Percentiles rank a stretch among this genome's conserved stretches.
Conservation (phyloP, 2,113 vertebrate genomes). For the Crocuta crocuta region DNA sequence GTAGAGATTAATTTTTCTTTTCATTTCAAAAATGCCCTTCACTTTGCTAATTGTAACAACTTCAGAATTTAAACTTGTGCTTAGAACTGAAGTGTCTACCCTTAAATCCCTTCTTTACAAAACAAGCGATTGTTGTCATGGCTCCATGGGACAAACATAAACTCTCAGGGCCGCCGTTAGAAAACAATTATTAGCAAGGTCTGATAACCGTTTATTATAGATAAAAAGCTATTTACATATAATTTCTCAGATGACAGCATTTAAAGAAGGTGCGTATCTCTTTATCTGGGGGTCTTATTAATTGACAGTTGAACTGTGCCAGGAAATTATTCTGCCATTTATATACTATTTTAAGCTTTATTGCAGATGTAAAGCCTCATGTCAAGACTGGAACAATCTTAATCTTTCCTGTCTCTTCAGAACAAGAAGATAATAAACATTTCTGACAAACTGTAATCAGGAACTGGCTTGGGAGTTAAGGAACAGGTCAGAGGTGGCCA, state of each 20-base stretch:
- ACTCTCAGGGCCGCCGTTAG: not conserved
- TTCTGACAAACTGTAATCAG: slow-evolving; percentile 71
- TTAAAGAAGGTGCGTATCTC: slow-evolving; percentile 61
- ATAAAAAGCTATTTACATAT: slow-evolving; percentile 34
- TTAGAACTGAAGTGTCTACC: slow-evolving; percentile 26
- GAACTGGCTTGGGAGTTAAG: slow-evolving; percentile 64
- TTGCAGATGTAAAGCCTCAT: slow-evolving; percentile 69
- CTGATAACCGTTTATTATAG: slow-evolving; percentile 40
- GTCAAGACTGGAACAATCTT: slow-evolving; percentile 71
- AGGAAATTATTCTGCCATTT: slow-evolving; percentile 67
- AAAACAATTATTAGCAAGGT: slow-evolving; percentile 68
- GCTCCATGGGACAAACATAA: slow-evolving; percentile 7
- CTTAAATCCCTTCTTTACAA: slow-evolving; percentile 61
- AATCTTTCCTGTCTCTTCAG: slow-evolving; percentile 74
- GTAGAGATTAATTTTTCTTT: slow-evolving; percentile 33
- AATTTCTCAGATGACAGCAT: slow-evolving; percentile 38
- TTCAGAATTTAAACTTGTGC: slow-evolving; percentile 25
- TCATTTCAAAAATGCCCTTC: slow-evolving; percentile 45
- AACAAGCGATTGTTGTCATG: slow-evolving; percentile 55
- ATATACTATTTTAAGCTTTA: slow-evolving; percentile 67
- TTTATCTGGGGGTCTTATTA: slow-evolving; percentile 57
- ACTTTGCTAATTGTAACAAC: slow-evolving; percentile 33
- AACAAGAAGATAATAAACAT: slow-evolving; percentile 80
- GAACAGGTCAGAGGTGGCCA: slow-evolving; percentile 64
- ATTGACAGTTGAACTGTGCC: slow-evolving; percentile 60